A percentile compares a stretch with the other conserved stretches of the same genome.
These are phyloP conservation scores for Pempheris klunzingeri DNA, from an alignment of 2,797 vertebrate species.

Conservation along the genomic window DNA sequence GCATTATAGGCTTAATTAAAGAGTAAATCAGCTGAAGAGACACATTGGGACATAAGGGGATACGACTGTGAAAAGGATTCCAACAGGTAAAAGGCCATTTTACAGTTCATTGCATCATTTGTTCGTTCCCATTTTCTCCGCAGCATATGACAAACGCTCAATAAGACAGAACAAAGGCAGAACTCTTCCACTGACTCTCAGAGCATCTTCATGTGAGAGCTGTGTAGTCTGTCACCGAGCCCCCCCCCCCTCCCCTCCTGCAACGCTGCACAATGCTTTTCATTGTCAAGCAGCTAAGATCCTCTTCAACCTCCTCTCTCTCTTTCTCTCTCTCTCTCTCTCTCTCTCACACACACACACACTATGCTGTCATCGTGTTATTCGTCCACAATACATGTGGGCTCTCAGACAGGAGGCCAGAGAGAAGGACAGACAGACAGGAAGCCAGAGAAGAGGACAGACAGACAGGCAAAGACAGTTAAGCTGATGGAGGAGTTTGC, in stretches of 20 bases:
- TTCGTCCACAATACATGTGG: not conserved
- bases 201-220: conserved; percentile 8
- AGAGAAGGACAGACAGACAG: conserved; percentile 14
- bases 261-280: no score
- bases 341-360: conserved; percentile 11
- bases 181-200: not conserved
- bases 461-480: conserved; percentile 16
- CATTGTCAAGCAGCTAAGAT: conserved; percentile 14
- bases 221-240: conserved; percentile 25
- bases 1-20: no score
- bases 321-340: no score
- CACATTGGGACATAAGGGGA: not conserved
- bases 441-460: conserved; percentile 2
- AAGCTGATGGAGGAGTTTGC: not conserved
- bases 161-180: not conserved
- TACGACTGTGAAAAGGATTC: not conserved
- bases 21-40: no score
- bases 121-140: not conserved
- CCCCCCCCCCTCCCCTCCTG: no score
- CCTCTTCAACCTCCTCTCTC: conserved; percentile 12
- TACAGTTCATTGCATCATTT: conserved; percentile 14
- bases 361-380: conserved; percentile 17
- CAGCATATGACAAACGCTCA: not conserved
- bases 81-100: conserved; percentile 1
- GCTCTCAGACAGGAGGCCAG: no score